Evolutionary conservation across 30 jellyfish, hydroid and myxozoan species (phyloP).

Genomic region (Turritopsis rubra): DNA sequence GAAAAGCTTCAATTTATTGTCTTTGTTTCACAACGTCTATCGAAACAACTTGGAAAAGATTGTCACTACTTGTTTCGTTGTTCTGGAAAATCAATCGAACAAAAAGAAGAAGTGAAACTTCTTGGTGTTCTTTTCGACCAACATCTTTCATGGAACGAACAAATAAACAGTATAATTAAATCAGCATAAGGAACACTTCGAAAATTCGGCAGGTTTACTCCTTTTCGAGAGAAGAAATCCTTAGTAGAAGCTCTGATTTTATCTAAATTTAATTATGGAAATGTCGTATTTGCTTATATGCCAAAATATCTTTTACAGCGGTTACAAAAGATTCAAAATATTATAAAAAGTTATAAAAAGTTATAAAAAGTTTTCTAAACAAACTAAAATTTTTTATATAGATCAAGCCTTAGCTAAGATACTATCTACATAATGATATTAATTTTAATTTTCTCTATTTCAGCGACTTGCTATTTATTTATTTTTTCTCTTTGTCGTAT

Average conservation of each 20-base stretch:
- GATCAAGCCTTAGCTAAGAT: constrained; percentile 6
- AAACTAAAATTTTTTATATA: neutral
- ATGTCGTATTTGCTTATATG: neutral
- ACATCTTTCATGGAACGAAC: neutral
- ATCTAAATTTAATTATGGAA: neutral
- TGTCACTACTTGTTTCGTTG: neutral
- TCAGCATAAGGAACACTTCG: constrained; percentile 7
- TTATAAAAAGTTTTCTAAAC: neutral
- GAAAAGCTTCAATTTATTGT: neutral
- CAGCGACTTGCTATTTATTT: too few relatives aligned
- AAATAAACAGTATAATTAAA: neutral
- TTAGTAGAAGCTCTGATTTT: neutral
- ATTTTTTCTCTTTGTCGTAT: too few relatives aligned
- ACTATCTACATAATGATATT: too few relatives aligned
- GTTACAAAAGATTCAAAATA: neutral
- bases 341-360: neutral
- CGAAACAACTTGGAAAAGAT: constrained; percentile 1
- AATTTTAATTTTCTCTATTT: too few relatives aligned
- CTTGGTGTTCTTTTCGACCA: neutral
- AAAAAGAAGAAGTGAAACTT: neutral
- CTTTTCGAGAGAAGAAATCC: neutral
- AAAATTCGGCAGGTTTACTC: neutral
- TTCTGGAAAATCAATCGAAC: neutral
- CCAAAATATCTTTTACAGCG: neutral
- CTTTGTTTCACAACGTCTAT: neutral